Percentiles rank a stretch among this genome's conserved stretches.
These are phyloP conservation scores for Lithobates pipiens DNA, from an alignment of 2,797 vertebrate genomes.

Conservation along the genomic window DNA sequence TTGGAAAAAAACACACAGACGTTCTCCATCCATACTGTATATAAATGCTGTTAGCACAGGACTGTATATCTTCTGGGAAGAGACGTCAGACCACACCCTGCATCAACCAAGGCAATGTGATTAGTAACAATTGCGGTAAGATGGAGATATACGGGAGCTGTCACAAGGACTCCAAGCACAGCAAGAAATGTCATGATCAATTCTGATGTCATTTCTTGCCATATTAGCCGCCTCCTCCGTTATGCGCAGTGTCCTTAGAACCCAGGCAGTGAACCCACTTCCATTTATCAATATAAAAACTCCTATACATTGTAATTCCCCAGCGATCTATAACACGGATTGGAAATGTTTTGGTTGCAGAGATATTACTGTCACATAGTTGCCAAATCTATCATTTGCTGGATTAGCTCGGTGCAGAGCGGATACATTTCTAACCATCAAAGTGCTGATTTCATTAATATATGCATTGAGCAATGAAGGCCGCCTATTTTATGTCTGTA, in stretches of 20 bases:
- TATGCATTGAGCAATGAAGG: no score
- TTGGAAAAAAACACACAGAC: no score
- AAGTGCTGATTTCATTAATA: no score
- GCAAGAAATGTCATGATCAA: not conserved
- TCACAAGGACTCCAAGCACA: not conserved
- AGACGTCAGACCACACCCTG: not conserved
- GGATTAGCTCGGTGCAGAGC: no score
- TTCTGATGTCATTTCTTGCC: not conserved
- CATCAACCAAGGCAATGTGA: conserved; percentile 19
- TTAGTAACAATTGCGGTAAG: conserved; percentile 16
- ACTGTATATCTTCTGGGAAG: not conserved
- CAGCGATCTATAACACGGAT: no score
- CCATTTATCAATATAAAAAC: not conserved
- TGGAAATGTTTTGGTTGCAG: no score
- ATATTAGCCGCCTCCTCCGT: not conserved
- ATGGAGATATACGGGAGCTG: not conserved
- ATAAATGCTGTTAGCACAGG: no score
- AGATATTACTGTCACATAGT: no score
- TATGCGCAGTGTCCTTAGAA: not conserved
- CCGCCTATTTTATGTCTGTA: no score
- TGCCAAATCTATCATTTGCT: no score
- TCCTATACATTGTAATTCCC: not conserved
- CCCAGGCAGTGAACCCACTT: not conserved
- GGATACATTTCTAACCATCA: no score
- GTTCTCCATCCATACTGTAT: no score